Base-by-base conservation (phyloP, 2,797 vertebrate species). In the Gouania willdenowi region DNA sequence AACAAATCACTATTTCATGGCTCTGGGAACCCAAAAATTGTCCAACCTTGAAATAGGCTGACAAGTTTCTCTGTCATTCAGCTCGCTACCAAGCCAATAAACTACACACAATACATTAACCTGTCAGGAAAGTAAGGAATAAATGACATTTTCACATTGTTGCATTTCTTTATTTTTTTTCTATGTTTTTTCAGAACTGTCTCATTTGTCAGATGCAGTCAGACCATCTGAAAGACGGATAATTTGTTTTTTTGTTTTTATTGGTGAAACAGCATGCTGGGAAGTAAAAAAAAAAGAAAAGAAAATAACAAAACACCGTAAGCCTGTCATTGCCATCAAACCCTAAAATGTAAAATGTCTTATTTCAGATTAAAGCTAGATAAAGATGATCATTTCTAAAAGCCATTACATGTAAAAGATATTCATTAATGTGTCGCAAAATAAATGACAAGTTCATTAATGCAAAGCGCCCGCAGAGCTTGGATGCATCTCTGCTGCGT, bases 381-480 rank as follows among this genome's bases (percentile, higher is more conserved):
- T 53, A 13, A 54, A 41, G 35, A 20, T 59, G 71, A 65, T 8
- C 52, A 60, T 71, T 54, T 8, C n/a, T n/a, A n/a, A n/a, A n/a
- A 58, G 14, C 34, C 53, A 24, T n/a, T 23, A 3, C 26, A 49
- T 59, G 57, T 46, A 29, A 71, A 64, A 30, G 29, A 3, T 58
- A 37, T 59, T 68, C 59, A 71, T 73, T 73, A 69, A 68, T 71
- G 61, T 36, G 21, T 29, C 47, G 47, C 36, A 18, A n/a, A 26
- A 48, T 48, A 47, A 61, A 39, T 76, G 71, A 82, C 71, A 63
- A 38, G 34, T 75, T 68, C 72, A 81, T 87, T 82, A 81, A 79
- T 69, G 64, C 30, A 42, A 58, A 63, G 25, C 25, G 69, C 77
- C 72, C 41, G 60, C 33, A 36, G 74, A 66, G 67, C 70, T 64